Base-by-base conservation (phyloP, 2,797 vertebrate genomes). In the Cyclopterus lumpus region DNA sequence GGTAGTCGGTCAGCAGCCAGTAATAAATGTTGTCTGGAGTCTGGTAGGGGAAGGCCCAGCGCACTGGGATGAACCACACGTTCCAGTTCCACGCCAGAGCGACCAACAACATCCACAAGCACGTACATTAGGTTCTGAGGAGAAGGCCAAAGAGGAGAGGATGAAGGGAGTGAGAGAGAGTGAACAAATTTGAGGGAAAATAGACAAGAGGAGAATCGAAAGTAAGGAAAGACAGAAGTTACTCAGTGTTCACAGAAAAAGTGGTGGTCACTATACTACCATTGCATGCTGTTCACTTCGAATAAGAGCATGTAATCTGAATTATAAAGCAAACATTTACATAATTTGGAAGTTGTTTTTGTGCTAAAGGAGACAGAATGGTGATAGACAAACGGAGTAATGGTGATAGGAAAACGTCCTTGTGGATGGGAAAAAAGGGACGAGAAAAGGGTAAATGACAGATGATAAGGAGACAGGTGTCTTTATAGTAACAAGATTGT, bases 81-180 rank as follows among this genome's bases (percentile, higher is more conserved):
- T 97, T 99, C 98, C 98, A 99, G 91, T 99, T 99, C 97, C 97
- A 99, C 1, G 98, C 97, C 93, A 98, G 63, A 59, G 96, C 95
- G 68, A 99, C 97, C n/a, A 98, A 85, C 88, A 97, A 95, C 62
- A 99, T 95, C 98, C 98, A 99, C 78, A 99, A n/a, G 91, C 70
- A 99, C 96, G 0, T 99, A 99, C 89, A 96, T 94, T 58, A 97
- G 88, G 79, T 98, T n/a, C 98, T 99, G 91, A 8, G 26, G 3
- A 62, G 49, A 74, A 46, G 36, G 51, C 16, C n/a, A 6, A 24
- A 32, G 20, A 16, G 16, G 8, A 55, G n/a, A 48, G 16, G 49
- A 46, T 22, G 11, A 46, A 48, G 28, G 12, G 48, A 44, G 42
- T 2, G 32, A 40, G 5, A 30, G 38, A 15, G 38, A 40, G 0